Conservation (phyloP, 53 echinoderm and acorn worm species). For the Holothuria leucospilota region DNA sequence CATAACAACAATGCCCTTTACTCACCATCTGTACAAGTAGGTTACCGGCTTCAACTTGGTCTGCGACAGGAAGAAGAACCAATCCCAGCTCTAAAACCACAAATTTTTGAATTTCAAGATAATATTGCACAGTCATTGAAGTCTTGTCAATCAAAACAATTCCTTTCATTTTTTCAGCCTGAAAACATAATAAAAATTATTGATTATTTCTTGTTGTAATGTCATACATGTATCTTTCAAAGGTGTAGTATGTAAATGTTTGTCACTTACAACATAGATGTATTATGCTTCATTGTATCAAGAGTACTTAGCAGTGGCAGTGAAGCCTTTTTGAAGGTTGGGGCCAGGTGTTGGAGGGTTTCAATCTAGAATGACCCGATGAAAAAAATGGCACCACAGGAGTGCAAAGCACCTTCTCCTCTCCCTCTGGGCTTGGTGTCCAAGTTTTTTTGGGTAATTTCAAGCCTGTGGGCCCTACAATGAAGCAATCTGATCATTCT, state of each 20-base stretch:
- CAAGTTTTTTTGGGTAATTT: too few relatives aligned
- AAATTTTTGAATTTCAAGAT: slow-evolving; percentile 87
- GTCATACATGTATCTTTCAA: background rate
- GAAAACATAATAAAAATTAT: background rate
- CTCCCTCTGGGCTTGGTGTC: too few relatives aligned
- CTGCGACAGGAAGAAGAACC: slow-evolving; percentile 75
- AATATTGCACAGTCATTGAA: slow-evolving; percentile 87
- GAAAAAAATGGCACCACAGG: too few relatives aligned
- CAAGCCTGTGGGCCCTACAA: too few relatives aligned
- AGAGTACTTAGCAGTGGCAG: too few relatives aligned
- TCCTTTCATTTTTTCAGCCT: slow-evolving; percentile 88
- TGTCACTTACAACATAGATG: background rate
- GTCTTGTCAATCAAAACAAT: slow-evolving; percentile 90
- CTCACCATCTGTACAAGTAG: slow-evolving; percentile 86
- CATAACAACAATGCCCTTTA: background rate
- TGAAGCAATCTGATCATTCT: too few relatives aligned
- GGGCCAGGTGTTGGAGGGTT: too few relatives aligned
- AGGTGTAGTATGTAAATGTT: background rate
- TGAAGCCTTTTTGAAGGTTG: too few relatives aligned
- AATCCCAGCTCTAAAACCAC: slow-evolving; percentile 91
- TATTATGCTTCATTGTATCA: too few relatives aligned
- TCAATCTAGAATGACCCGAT: too few relatives aligned
- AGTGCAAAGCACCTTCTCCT: too few relatives aligned
- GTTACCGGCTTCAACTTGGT: slow-evolving; percentile 81
- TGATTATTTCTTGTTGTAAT: background rate